phyloP scores from a whole-genome alignment of 1,140 invertebrate species.

The Papilio helenus region DNA sequence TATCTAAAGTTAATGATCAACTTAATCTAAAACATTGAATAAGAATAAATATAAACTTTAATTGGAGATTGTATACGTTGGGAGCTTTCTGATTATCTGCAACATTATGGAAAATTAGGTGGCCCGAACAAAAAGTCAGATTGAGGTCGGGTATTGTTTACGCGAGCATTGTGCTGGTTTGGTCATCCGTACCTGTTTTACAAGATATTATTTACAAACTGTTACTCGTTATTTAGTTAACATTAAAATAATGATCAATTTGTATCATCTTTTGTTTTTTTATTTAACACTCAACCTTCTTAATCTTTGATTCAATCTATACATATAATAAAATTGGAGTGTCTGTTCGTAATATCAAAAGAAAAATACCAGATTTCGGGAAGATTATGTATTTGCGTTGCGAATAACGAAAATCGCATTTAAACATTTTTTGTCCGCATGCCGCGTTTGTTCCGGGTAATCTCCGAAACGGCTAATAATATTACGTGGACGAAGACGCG shows the following conservation, averaged over 20 bases:
- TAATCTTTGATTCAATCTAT: too few relatives aligned
- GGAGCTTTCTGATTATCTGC: conserved; percentile 28
- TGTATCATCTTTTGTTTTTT: background rate
- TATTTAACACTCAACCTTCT: background rate
- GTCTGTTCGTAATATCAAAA: too few relatives aligned
- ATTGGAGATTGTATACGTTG: conserved; percentile 5
- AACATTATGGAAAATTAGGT: conserved; percentile 35
- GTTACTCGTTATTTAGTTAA: background rate
- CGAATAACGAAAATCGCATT: too few relatives aligned
- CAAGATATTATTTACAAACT: conserved; percentile 12
- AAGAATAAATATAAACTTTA: background rate
- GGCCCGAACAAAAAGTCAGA: conserved; percentile 31
- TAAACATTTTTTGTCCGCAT: too few relatives aligned
- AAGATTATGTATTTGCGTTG: too few relatives aligned
- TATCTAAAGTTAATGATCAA: too few relatives aligned
- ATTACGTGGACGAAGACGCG: too few relatives aligned
- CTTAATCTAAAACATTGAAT: too few relatives aligned
- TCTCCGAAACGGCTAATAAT: too few relatives aligned
- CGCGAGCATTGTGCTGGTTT: conserved; percentile 29
- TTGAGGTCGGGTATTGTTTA: conserved; percentile 37
- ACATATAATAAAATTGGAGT: too few relatives aligned
- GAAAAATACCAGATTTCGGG: too few relatives aligned
- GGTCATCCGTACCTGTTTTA: conserved; percentile 36
- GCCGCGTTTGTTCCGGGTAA: too few relatives aligned
- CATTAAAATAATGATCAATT: background rate